Base-by-base conservation (phyloP, 2,888 invertebrate species). In the Drosophila anomalata region DNA sequence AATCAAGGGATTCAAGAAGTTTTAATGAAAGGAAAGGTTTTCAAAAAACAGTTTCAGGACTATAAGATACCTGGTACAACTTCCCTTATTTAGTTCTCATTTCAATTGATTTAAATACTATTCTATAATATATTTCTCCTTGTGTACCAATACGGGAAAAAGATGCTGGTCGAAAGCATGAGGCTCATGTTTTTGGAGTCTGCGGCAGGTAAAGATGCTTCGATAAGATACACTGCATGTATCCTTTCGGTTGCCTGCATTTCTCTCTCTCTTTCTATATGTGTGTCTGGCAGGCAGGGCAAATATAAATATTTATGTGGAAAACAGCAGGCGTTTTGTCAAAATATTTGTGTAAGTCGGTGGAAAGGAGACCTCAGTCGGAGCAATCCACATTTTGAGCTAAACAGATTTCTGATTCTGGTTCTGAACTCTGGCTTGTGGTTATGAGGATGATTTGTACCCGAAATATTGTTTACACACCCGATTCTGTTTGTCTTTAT, bases 251-350 rank as follows among this genome's bases (percentile, higher is more conserved):
- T 54, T 62, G 53, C 60, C 36, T 59, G 46, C 31, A 20, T 11
- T 20, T 42, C 41, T 20, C 41, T 42, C 51, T 36, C 36, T 50
- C n/a, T 12, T 24, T 53, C 50, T 51, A 48, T 58, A 29, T 29
- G 56, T 61, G 52, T 60, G 61, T 56, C 74, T 62, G 67, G 68
- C 65, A 73, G 82, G 58, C 63, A 44, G 44, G 17, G 52, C 70
- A 80, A 77, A 78, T 84, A 88, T 90, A 90, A 89, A 89, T 89
- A 90, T 89, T 90, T 90, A 89, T 83, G 73, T 88, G 76, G 77
- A 84, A 78, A 87, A 85, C 89, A 89, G 89, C 89, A 87, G 90
- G 90, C 90, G 87, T 88, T 89, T 90, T 90, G 89, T 89, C 90
- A 90, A 84, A 89, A 89, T 86, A 89, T 89, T 89, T 90, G 88